Evolutionary conservation across 1,140 invertebrate genomes (phyloP).

Genomic region (Ganaspis sp.): DNA sequence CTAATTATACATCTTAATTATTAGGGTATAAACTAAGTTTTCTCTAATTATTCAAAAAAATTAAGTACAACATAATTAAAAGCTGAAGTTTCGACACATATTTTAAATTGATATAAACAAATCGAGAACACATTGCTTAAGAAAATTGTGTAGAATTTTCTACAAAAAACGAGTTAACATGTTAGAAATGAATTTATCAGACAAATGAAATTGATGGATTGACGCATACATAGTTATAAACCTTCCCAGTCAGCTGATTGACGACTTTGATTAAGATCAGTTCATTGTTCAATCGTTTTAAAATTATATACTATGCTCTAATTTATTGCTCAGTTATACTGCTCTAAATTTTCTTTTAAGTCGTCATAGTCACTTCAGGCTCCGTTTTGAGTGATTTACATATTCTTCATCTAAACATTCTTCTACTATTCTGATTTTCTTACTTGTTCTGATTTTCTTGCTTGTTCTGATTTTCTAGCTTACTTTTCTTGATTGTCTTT

Average conservation of each 20-base stretch:
- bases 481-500: too few species aligned
- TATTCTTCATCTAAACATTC: background rate
- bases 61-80: too few species aligned
- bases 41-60: background rate
- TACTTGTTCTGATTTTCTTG: too few species aligned
- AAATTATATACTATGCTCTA: background rate
- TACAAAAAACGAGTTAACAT: background rate
- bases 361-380: background rate
- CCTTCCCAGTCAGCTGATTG: slow-evolving; percentile 16
- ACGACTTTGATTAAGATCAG: background rate
- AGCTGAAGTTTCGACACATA: background rate
- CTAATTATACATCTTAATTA: too few species aligned
- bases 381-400: background rate
- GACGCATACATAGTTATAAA: background rate
- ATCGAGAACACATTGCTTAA: background rate
- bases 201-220: background rate
- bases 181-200: background rate
- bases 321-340: background rate
- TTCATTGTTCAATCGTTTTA: background rate
- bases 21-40: too few species aligned
- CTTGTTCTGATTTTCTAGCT: too few species aligned
- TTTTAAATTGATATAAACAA: background rate
- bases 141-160: background rate
- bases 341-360: background rate
- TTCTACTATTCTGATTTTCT: too few species aligned